Base-by-base conservation (phyloP, 2,888 invertebrate species). In the Apoderus coryli region DNA sequence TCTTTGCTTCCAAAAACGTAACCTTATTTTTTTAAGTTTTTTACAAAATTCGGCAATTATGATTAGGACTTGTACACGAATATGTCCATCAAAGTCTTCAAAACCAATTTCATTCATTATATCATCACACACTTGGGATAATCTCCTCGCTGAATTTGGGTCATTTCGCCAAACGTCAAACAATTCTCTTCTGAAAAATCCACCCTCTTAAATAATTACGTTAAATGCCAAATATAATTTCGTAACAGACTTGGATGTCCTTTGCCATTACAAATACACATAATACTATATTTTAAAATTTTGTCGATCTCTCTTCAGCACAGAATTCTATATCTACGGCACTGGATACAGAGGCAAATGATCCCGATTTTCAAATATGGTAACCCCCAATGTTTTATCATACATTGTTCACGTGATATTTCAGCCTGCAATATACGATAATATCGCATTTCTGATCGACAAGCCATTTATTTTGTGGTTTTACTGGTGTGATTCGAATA, bases 111-210 rank as follows among this genome's bases (percentile, higher is more conserved):
- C 13, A 29, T 12, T 23, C 10, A 29, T 22, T 23, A 24, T 22
- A 29, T 29, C 14, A 23, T 29, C 30, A 24, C 30, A 29, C 14
- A 29, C 26, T 6, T 24, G 10, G 6, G 11, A 9, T 22, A 23
- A 29, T 29, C 30, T 11, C 30, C 15, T 29, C 22, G 30, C 10
- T 22, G n/a, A 9, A 13, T 29, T 23, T 11, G 30, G 22, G 10
- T 25, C 30, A 29, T n/a, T 29, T 22, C 30, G 22, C 30, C 30
- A 29, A 29, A 29, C 30, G 12, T 29, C 30, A 28, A 31, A 27
- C 10, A 27, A 11, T n/a, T 31, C 16, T 3, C 26, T 31, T 31
- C 13, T 31, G 14, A 14, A 23, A 29, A 26, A 27, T 31, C 13
- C 31, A 13, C 26, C 19, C 26, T 10, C 26, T 25, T 10, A 25